phyloP scores from a whole-genome alignment of 2,888 invertebrate genomes.

The Amphipoea oculea region DNA sequence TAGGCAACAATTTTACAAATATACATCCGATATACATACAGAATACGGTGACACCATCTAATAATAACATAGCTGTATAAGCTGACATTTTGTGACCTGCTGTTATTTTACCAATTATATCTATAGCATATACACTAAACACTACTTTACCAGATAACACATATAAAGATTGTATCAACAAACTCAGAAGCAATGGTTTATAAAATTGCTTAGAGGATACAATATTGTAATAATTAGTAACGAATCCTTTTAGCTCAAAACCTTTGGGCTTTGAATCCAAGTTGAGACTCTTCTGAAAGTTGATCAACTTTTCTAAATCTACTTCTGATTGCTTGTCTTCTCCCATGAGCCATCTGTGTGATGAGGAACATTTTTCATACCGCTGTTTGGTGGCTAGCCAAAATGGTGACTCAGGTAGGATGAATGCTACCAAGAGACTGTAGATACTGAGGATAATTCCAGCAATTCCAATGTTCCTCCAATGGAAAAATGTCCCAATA shows the following conservation, averaged over 20 bases:
- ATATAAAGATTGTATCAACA: conserved; percentile 42
- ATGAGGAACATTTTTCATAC: conserved; percentile 44
- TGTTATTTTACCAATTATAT: conserved; percentile 71
- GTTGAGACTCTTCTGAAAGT: conserved; percentile 33
- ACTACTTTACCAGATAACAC: conserved; percentile 58
- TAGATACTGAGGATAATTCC: conserved; percentile 61
- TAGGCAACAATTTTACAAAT: conserved; percentile 41
- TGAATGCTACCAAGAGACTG: conserved; percentile 49
- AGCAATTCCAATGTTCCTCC: conserved; percentile 69
- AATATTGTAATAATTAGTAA: conserved; percentile 34
- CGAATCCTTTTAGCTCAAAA: conserved; percentile 23
- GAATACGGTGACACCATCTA: conserved; percentile 51
- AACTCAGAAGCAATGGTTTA: conserved; percentile 47
- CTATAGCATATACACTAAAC: conserved; percentile 68
- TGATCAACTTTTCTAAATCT: conserved; percentile 45
- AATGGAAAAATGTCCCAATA: conserved; percentile 72
- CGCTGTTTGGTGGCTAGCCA: conserved; percentile 61
- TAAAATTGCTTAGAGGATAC: conserved; percentile 43
- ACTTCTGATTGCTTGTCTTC: conserved; percentile 44
- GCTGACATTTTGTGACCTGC: conserved; percentile 34
- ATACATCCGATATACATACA: conserved; percentile 56
- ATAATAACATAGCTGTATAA: conserved; percentile 54
- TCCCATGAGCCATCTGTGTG: conserved; percentile 66
- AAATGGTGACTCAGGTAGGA: conserved; percentile 73
- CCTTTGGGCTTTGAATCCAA: background rate